A percentile compares a stretch with the other conserved stretches of the same genome.
phyloP scores from a whole-genome alignment of 1,140 invertebrate species.

The Arion vulgaris region DNA sequence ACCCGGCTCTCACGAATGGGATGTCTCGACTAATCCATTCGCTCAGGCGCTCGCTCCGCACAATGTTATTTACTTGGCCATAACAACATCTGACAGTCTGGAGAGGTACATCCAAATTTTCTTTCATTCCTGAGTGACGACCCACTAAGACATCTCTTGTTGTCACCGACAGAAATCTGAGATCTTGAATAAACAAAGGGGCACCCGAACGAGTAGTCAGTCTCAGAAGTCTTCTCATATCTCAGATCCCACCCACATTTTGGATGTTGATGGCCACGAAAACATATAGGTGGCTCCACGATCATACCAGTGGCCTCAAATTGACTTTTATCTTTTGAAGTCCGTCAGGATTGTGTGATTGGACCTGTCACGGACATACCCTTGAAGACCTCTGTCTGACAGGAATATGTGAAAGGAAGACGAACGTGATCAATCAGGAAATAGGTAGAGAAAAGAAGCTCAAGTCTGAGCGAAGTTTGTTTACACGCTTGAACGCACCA shows the following conservation, averaged over 20 bases:
- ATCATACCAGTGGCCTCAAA: not conserved
- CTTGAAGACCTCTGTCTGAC: constrained; percentile 25
- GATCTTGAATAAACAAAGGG: not conserved
- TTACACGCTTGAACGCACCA: not conserved
- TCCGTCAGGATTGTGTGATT: not conserved
- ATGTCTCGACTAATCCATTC: no score
- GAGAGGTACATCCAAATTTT: not conserved
- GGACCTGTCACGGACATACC: constrained; percentile 2
- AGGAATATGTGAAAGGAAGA: not conserved
- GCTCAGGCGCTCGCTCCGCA: no score
- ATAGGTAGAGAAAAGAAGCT: not conserved
- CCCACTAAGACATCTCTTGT: not conserved
- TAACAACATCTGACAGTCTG: not conserved
- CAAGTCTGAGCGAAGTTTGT: not conserved
- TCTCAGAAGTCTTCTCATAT: not conserved
- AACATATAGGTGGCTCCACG: not conserved
- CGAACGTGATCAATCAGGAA: not conserved
- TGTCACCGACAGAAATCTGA: not conserved
- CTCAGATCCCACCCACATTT: not conserved
- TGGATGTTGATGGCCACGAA: not conserved
- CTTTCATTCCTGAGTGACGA: not conserved
- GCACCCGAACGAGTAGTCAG: not conserved
- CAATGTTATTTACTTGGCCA: not conserved
- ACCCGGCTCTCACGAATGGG: no score
- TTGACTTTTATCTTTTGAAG: not conserved